Base-by-base conservation (phyloP, 2,797 vertebrate genomes). In the Gobio occitaniae region DNA sequence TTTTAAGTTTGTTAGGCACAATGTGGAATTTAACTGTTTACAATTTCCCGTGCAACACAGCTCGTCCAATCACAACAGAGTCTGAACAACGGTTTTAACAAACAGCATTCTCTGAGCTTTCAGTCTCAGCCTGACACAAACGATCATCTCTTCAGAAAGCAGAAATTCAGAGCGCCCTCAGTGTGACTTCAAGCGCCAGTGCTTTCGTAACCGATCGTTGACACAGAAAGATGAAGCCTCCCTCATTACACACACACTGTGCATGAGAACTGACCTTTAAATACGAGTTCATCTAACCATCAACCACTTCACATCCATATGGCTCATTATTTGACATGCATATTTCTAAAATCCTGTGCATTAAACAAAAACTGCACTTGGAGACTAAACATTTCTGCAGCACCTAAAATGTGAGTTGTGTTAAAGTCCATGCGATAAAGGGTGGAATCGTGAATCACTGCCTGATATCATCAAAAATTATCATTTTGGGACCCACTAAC, bases 371-470 rank as follows among this genome's bases (percentile, higher is more conserved):
- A 61, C 59, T 16, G 41, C 12, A 12, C 29, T 59, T 59, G 12
- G 47, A 69, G 15, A 50, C 6, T n/a, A 41, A 47, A 65, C 38
- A 32, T 69, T 52, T 69, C 3, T 12, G 47, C 15, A 47, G 52
- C n/a, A n/a, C 1, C 21, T 16, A 41, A 29, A 48, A 29, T 21
- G n/a, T 29, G 13, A 21, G 10, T 50, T 11, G 2, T 38, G 63
- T 29, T 48, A n/a, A 9, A 59, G 54, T 77, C 13, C 19, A 38
- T 10, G 63, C 12, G 17, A 50, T 52, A 32, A 32, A 79, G 41
- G 80, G 68, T 70, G 50, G n/a, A 59, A 59, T 32, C n/a, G 21
- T 72, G 69, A 82, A 32, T 63, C 41, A 82, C 54, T 59, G 80
- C 41, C 41, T 21, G 56, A 32, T n/a, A 74, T 74, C 80, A 72